These are phyloP conservation scores for Calliopsis andreniformis DNA, from an alignment of 1,140 invertebrate genomes.

Conservation along the genomic window DNA sequence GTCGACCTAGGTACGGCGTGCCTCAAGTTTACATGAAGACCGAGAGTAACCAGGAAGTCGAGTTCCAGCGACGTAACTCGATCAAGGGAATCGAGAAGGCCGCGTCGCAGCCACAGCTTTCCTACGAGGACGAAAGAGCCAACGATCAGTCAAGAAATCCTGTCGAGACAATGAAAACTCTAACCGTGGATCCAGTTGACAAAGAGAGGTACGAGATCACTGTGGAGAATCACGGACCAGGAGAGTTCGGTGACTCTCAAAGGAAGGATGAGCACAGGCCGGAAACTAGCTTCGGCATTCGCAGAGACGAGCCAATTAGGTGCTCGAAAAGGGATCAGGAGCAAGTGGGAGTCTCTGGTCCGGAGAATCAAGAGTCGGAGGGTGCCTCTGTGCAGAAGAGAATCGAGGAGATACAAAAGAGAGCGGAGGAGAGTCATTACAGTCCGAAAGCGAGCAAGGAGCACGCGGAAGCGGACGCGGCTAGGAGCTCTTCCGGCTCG, in stretches of 20 bases:
- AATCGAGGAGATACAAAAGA: slow-evolving; percentile 75
- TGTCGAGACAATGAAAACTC: slow-evolving; percentile 62
- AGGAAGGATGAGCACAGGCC: slow-evolving; percentile 74
- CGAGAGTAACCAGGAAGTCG: slow-evolving; percentile 70
- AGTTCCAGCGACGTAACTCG: slow-evolving; percentile 73
- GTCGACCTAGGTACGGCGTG: slow-evolving; percentile 66
- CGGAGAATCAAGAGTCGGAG: slow-evolving; percentile 56
- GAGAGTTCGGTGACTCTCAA: slow-evolving; percentile 72
- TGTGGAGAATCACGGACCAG: slow-evolving; percentile 70
- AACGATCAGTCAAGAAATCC: slow-evolving; percentile 64
- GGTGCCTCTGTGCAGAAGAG: slow-evolving; percentile 68
- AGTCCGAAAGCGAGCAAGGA: slow-evolving; percentile 64
- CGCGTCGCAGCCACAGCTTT: slow-evolving; percentile 85
- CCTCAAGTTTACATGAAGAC: slow-evolving; percentile 77
- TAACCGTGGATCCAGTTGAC: slow-evolving; percentile 65
- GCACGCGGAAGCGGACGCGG: slow-evolving; percentile 33
- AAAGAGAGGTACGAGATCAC: slow-evolving; percentile 78
- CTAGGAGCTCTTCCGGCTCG: slow-evolving; percentile 42
- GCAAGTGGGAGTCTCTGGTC: slow-evolving; percentile 6
- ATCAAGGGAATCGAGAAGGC: slow-evolving; percentile 79
- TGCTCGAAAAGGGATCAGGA: slow-evolving; percentile 70
- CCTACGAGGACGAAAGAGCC: slow-evolving; percentile 81
- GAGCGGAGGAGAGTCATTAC: slow-evolving; percentile 67
- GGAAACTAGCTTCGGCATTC: slow-evolving; percentile 76
- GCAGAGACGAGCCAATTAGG: slow-evolving; percentile 68